Conservation (phyloP, 2,113 vertebrate species). For the Halichoerus grypus region DNA sequence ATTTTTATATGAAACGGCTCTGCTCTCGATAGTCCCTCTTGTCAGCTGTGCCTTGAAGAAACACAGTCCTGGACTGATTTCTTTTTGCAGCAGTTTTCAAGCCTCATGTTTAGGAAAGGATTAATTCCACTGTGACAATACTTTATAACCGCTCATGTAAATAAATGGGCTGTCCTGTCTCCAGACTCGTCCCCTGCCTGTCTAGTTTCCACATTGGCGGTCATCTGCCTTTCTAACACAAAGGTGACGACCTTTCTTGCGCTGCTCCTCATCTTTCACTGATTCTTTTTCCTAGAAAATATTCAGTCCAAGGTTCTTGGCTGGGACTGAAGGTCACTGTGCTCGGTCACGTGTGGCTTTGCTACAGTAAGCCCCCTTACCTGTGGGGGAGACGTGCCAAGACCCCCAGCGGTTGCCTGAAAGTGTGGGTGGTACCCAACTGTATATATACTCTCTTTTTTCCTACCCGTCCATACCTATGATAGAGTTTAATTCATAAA, state of each 20-base stretch:
- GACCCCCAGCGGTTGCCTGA: not conserved
- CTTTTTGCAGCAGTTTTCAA: slow-evolving; percentile 48
- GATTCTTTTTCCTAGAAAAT: not conserved
- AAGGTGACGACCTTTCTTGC: slow-evolving; percentile 19
- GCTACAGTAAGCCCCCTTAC: not conserved
- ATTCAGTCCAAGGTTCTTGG: not conserved
- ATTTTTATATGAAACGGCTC: not conserved
- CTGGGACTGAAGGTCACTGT: not conserved
- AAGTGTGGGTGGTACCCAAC: not conserved
- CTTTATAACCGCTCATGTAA: slow-evolving; percentile 66
- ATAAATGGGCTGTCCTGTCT: slow-evolving; percentile 67
- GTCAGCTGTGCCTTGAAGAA: slow-evolving; percentile 30
- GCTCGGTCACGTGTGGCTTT: not conserved
- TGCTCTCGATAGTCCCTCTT: not conserved
- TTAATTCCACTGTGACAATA: slow-evolving; percentile 68
- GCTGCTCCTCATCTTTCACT: not conserved
- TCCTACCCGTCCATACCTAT: not conserved
- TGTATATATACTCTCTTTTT: not conserved
- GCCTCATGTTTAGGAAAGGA: slow-evolving; percentile 72
- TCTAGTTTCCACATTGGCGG: slow-evolving; percentile 58
- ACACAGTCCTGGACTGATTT: slow-evolving; percentile 10
- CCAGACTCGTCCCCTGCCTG: slow-evolving; percentile 29
- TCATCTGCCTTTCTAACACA: slow-evolving; percentile 62
- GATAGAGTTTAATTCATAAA: not conserved
- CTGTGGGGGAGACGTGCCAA: not conserved